A percentile compares a stretch with the other conserved stretches of the same genome.
Evolutionary conservation across 2,888 invertebrate species (phyloP).

Genomic region (Apocheima hispidaria): DNA sequence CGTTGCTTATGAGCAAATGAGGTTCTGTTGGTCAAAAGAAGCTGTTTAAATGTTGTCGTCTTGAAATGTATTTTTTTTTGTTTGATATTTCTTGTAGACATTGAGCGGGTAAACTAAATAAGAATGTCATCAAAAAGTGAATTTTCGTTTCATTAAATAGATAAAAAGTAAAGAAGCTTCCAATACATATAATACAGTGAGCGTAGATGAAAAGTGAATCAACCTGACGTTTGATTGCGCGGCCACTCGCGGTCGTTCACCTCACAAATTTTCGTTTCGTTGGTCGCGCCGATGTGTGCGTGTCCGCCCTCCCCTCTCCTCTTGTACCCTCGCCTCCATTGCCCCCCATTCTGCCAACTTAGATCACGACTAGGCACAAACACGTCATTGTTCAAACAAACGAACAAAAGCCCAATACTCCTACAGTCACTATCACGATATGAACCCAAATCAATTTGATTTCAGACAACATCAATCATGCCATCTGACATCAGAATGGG

Average conservation of each 20-base stretch:
- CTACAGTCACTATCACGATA: conserved; percentile 34
- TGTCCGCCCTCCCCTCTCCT: conserved; percentile 52
- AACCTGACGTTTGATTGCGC: conserved; percentile 80
- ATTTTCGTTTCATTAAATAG: conserved; percentile 64
- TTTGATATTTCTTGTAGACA: too few species aligned
- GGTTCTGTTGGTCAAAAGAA: too few species aligned
- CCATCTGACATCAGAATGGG: conserved; percentile 40
- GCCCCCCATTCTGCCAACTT: conserved; percentile 73
- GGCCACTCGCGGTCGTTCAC: conserved; percentile 83
- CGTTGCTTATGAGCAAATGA: too few species aligned
- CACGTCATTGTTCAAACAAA: conserved; percentile 60
- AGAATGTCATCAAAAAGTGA: conserved; percentile 54
- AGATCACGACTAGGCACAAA: conserved; percentile 69
- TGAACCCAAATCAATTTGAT: conserved; percentile 48
- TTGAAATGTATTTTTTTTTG: too few species aligned
- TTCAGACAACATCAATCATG: conserved; percentile 51
- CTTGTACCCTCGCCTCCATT: conserved; percentile 45
- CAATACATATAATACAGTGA: conserved; percentile 70
- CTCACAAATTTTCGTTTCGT: conserved; percentile 86
- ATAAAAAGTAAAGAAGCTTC: conserved; percentile 64
- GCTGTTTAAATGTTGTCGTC: too few species aligned
- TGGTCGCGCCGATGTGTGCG: conserved; percentile 73
- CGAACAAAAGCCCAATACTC: conserved; percentile 51
- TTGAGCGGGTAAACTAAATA: conserved; percentile 7
- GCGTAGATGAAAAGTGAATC: conserved; percentile 85